phyloP scores from a whole-genome alignment of 2,113 vertebrate genomes.

The Engystomops pustulosus region DNA sequence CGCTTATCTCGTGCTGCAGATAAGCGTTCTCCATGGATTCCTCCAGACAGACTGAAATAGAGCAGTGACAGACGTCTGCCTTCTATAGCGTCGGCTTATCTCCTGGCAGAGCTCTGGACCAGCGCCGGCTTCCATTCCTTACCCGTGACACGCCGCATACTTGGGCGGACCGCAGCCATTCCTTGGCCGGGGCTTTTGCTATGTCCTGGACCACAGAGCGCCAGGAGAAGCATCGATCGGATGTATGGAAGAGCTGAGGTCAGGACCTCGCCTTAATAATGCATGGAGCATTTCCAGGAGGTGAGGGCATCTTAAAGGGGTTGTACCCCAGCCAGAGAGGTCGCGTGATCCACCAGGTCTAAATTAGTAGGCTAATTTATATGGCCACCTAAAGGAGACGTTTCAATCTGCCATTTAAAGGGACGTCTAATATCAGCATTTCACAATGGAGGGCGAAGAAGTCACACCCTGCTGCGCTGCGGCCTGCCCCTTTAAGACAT shows the following conservation, averaged over 20 bases:
- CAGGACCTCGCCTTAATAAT: background rate
- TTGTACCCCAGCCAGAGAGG: too few species aligned
- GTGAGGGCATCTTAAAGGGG: background rate
- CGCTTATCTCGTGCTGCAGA: background rate
- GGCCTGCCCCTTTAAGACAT: background rate
- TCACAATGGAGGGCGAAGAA: too few species aligned
- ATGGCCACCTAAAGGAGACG: too few species aligned
- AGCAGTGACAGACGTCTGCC: constrained; percentile 34
- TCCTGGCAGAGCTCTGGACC: background rate
- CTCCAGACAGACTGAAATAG: constrained; percentile 29
- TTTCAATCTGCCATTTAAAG: too few species aligned
- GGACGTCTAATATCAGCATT: too few species aligned
- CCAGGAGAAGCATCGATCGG: background rate
- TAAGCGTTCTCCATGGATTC: constrained; percentile 4
- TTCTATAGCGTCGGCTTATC: constrained; percentile 10
- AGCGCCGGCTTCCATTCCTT: background rate
- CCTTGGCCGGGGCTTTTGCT: background rate
- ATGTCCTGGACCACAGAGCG: background rate
- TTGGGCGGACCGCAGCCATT: background rate
- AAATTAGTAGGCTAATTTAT: too few species aligned
- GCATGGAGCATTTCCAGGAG: background rate
- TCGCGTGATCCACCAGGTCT: too few species aligned
- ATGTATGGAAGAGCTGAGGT: background rate
- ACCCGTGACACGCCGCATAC: background rate
- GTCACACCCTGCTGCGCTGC: background rate